Evolutionary conservation across 92 coral and sea anemone genomes (phyloP), one percentile per base, ranked within the genome.

Genomic region (Parazoanthus swiftii): DNA sequence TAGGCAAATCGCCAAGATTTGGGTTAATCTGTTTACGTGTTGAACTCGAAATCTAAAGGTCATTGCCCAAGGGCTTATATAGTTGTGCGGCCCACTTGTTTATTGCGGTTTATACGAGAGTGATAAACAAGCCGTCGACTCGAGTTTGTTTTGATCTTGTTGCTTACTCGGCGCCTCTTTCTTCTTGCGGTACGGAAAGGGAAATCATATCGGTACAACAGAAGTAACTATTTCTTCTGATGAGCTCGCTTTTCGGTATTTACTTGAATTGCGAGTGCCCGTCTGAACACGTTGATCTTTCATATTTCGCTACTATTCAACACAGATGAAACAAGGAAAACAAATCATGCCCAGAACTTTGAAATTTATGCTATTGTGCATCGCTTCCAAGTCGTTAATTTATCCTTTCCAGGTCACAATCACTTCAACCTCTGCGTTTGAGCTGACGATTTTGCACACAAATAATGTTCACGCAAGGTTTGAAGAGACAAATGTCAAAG

Each of bases 401-500:
- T 15, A 18, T 10, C 48, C 39, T 42, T 39, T 42, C 11, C 51
- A 20, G 29, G 16, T 10, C 80, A 76, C 6, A 39, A 20, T 29
- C 33, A 29, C 51, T 36, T 2, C 46, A 76, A 5, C 11, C 54
- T 76, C 80, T 76, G 51, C 3, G 13, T 76, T 76, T 76, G 54
- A 76, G 3, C 25, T 76, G 10, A 76, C 80, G 33, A 76, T 76
- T 35, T 39, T 76, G 51, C 80, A 76, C 23, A 76, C 80, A 0
- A 76, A 76, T 18, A 76, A 76, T 36, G 80, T 16, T 3, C 80
- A 76, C 14, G 80, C 80, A 23, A 39, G 80, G 10, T 76, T 76
- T 76, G 80, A 76, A 44, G 80, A 39, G 80, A 76, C 80, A 23
- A 76, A 39, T n/a, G 25, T 76, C 33, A 25, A 76, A 20, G 80